Evolutionary conservation across 2,113 vertebrate genomes (phyloP).

Genomic region (Bos indicus): DNA sequence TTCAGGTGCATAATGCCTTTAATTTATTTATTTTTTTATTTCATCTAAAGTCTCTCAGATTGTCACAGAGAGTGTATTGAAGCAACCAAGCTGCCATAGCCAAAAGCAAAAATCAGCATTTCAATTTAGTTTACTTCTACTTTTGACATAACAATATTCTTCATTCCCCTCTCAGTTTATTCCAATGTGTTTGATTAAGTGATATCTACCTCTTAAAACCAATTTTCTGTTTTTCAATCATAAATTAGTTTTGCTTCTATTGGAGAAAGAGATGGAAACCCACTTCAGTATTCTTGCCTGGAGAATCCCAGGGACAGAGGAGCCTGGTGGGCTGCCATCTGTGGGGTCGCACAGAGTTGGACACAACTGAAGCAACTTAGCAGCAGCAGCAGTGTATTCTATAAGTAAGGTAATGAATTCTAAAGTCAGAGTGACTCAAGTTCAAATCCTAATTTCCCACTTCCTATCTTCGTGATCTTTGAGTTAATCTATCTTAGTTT

Average conservation of each 20-base stretch:
- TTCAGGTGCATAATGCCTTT: background rate
- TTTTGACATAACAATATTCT: background rate
- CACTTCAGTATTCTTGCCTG: background rate
- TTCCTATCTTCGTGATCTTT: background rate
- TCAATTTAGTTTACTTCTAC: background rate
- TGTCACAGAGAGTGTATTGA: background rate
- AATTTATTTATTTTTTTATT: background rate
- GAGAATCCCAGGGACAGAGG: background rate
- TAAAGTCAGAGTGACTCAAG: background rate
- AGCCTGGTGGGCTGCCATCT: background rate
- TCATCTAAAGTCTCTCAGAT: background rate
- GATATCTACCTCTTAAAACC: background rate
- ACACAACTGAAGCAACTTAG: rapidly evolving
- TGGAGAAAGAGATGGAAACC: background rate
- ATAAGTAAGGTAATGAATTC: background rate
- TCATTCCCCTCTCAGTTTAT: background rate
- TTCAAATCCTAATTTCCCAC: background rate
- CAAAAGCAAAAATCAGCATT: background rate
- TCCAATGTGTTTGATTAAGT: background rate
- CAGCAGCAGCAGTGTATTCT: background rate
- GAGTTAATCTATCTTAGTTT: background rate
- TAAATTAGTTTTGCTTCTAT: background rate
- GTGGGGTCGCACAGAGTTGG: rapidly evolving
- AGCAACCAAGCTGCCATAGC: background rate
- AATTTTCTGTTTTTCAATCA: background rate